Evolutionary conservation across 2,888 invertebrate species (phyloP), one percentile per base, ranked within the genome.

Genomic region (Lepidocyrtinus sp.): DNA sequence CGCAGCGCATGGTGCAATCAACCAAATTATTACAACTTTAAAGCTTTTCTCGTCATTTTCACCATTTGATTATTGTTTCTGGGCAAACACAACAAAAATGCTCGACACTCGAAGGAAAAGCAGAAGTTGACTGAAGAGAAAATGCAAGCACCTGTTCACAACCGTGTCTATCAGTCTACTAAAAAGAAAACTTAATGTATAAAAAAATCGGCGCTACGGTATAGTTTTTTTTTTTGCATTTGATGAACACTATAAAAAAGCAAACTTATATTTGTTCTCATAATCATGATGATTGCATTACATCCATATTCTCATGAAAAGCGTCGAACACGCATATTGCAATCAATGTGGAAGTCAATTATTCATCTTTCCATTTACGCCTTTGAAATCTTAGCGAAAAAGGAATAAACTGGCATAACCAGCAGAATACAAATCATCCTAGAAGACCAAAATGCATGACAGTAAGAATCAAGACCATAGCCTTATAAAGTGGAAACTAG

Each of bases 391-490:
- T 61, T 24, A 55, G 50, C 76, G 70, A 76, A 76, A 76, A 76
- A 71, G 76, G 76, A 71, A 71, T 76, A 76, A 65, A 71, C 59
- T 70, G 70, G 65, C 61, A 64, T 76, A 63, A 59, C 65, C 65
- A 71, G 24, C 65, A 71, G 76, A 64, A 76, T 76, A 76, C 76
- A 76, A 76, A 76, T 76, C 76, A 76, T 36, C 25, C 50, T 25
- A 55, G 46, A 21, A 68, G 75, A 25, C 64, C 71, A 76, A 62
- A 76, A 70, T 55, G 25, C 50, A 61, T 62, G 75, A 75, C 76
- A 76, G 27, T 71, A 65, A 76, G 55, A 71, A 76, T 71, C 76
- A 76, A 76, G 76, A 71, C 70, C 76, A 76, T 64, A 59, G 65
- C 76, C 76, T 71, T 76, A 76, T 76, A 65, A 55, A 76, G 76